A percentile compares a stretch with the other conserved stretches of the same genome.
phyloP scores from a whole-genome alignment of 2,888 invertebrate genomes.

The Amblyjoppa proteus region DNA sequence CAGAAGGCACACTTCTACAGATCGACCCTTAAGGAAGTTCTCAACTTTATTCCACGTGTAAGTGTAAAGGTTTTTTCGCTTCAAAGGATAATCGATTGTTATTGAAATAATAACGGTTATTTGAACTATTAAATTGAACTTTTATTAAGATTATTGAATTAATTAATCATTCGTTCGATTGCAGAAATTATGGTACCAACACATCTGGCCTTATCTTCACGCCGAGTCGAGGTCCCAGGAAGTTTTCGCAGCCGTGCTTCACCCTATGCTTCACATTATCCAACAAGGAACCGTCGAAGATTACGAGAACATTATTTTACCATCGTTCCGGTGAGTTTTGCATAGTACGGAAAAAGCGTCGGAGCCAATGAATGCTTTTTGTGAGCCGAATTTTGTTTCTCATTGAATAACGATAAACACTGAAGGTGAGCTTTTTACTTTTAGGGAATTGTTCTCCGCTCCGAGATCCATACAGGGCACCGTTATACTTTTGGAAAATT shows the following conservation, averaged over 20 bases:
- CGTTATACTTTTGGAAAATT: slow-evolving; percentile 94
- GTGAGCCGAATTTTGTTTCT: not conserved
- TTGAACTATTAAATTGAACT: too few species aligned
- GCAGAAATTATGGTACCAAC: slow-evolving; percentile 98
- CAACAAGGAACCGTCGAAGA: slow-evolving; percentile 92
- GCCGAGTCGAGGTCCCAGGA: slow-evolving; percentile 94
- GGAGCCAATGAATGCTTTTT: not conserved
- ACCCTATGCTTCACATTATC: slow-evolving; percentile 93
- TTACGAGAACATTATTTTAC: slow-evolving; percentile 93
- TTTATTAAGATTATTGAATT: not conserved
- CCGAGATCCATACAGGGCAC: slow-evolving; percentile 94
- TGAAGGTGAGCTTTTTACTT: slow-evolving; percentile 60
- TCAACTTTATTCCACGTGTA: slow-evolving; percentile 96
- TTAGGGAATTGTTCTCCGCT: slow-evolving; percentile 90
- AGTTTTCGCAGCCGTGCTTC: slow-evolving; percentile 93
- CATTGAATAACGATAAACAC: not conserved
- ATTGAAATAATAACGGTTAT: too few species aligned
- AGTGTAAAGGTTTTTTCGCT: slow-evolving; percentile 75
- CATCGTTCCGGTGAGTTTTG: slow-evolving; percentile 91
- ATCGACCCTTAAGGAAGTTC: slow-evolving; percentile 93
- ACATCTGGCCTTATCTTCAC: slow-evolving; percentile 95
- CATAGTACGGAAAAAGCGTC: not conserved
- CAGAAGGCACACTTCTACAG: slow-evolving; percentile 96
- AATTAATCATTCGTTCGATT: slow-evolving; percentile 65
- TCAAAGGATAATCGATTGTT: not conserved